Base-by-base conservation (phyloP, 2,113 vertebrate genomes). In the Trogon surrucura region DNA sequence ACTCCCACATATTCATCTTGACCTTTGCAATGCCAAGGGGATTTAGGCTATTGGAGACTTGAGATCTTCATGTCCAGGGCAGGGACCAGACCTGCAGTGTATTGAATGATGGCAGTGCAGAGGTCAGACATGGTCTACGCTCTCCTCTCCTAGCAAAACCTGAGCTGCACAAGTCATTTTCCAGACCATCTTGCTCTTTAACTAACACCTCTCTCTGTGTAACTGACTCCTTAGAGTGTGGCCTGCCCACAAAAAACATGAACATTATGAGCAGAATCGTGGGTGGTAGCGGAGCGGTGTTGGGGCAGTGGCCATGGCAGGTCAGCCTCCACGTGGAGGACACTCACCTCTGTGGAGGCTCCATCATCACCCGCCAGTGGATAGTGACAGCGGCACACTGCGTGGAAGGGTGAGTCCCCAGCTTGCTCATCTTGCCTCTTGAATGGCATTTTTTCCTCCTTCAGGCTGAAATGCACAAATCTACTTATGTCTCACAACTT, bases 321-420 rank as follows among this genome's bases (percentile, higher is more conserved):
- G 99, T 99, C 71, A 99, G 99, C 70, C 98, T 99, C 65, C 99
- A 99, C 1, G 94, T 98, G 64, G 93, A 96, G 56, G 97, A 72
- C 4, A 62, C 88, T 19, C 99, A 99, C 5, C 67, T 99, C 47
- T 99, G 99, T 3, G 99, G 99, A 45, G 99, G 99, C 27, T 99
- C 99, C 95, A 98, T 99, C 95, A 96, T 99, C 82, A 96, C 98
- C 5, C 95, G 53, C 0, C 95, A 93, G 41, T 99, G 99, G 99
- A 98, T 99, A 11, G 97, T 99, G 50, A 99, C 99, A 0, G 99
- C 99, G 0, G 99, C 99, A 1, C 99, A 99, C 97, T 99, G 99
- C 11, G 98, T 99, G 41, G 99, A 98, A 48, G 98, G 98, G 99
- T 99, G 97, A 90, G 96, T 67, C 9, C 69, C 32, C 2, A 2